Evolutionary conservation across 2,113 vertebrate genomes (phyloP), one percentile per base, ranked within the genome.

Genomic region (Lathamus discolor): DNA sequence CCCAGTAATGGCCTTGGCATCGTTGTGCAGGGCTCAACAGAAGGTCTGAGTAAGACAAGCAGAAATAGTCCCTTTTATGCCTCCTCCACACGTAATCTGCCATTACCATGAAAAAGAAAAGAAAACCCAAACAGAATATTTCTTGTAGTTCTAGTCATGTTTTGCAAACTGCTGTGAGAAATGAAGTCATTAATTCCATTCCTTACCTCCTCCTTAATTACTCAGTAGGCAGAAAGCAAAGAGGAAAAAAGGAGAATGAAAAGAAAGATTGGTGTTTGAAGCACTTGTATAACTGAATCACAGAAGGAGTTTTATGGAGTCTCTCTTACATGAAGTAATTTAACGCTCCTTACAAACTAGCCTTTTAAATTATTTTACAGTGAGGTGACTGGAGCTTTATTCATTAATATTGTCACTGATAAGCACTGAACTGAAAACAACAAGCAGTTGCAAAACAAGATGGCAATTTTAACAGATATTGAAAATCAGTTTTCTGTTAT

Each of bases 51-150:
- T 14, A n/a, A 61, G 54, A 52, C 37, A 66, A 51, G 28, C 15
- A 76, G n/a, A 51, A 52, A 52, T 67, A 4, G 6, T 46, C 33
- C 83, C 39, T 39, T 44, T 68, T 28, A 13, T 52, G 17, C 12
- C 17, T 75, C 27, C 24, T 61, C 28, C 19, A 19, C 10, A n/a
- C 22, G n/a, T 29, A 46, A 31, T 33, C 37, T 75, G 12, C 16
- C 29, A 57, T 41, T 73, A 48, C 4, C 23, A 57, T 41, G 9
- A 17, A n/a, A 28, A 57, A 57, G 25, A 39, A 2, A 27, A 82
- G 41, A 39, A 9, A 0, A 0, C 43, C 1, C 1, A 0, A 0
- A 1, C 4, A 7, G 18, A 33, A 35, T 41, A 72, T 70, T 90
- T 67, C 11, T 83, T 33, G n/a, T 10, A 37, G 13, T 67, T 86